Evolutionary conservation across 2,888 invertebrate genomes (phyloP).

Genomic region (Drosophila borealis): DNA sequence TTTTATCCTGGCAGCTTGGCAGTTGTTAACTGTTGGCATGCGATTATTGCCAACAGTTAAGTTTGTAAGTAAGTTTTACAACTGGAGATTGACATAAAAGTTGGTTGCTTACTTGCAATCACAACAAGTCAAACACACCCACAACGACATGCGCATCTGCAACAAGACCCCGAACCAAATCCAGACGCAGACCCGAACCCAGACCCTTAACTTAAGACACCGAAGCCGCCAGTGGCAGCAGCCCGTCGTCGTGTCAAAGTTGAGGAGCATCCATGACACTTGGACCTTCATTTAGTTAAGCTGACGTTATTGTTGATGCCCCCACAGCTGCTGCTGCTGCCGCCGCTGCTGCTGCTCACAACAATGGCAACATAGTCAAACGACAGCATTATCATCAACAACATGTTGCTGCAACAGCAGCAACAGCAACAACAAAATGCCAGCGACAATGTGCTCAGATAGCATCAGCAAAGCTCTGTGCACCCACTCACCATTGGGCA

Average conservation of each 20-base stretch:
- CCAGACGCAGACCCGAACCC: background rate
- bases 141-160: slow-evolving; percentile 2
- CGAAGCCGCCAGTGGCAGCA: slow-evolving; percentile 12
- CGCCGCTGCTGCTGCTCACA: slow-evolving; percentile 31
- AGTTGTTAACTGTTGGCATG: slow-evolving; percentile 51
- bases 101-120: slow-evolving; percentile 55
- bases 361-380: slow-evolving; percentile 67
- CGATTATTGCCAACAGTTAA: slow-evolving; percentile 56
- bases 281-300: slow-evolving; percentile 77
- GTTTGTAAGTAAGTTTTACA: slow-evolving; percentile 60
- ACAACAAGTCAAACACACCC: slow-evolving; percentile 42
- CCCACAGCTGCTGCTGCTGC: slow-evolving; percentile 13
- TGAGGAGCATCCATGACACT: slow-evolving; percentile 68
- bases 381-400: slow-evolving; percentile 74
- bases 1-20: slow-evolving; percentile 9
- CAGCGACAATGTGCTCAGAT: slow-evolving; percentile 63
- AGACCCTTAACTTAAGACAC: background rate
- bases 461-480: slow-evolving; percentile 64
- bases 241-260: slow-evolving; percentile 56
- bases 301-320: slow-evolving; percentile 62
- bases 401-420: slow-evolving; percentile 68
- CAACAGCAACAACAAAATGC: slow-evolving; percentile 37
- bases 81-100: slow-evolving; percentile 65
- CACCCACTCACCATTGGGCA: slow-evolving; percentile 16
- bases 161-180: slow-evolving; percentile 6